phyloP scores from a whole-genome alignment of 2,797 vertebrate genomes.

The Squalus acanthias region DNA sequence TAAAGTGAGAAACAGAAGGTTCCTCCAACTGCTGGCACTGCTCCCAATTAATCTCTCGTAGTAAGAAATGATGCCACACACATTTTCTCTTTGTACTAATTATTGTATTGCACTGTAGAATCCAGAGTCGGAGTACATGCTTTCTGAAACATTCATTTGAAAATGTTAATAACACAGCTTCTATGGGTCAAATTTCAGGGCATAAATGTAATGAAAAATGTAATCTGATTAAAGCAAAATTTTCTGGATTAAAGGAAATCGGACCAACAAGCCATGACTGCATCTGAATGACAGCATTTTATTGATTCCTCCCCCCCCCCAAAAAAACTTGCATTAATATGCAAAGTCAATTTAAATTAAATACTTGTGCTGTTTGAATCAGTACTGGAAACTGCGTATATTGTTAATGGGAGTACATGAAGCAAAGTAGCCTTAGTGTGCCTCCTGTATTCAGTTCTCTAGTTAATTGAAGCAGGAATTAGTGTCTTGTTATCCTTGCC shows the following conservation, averaged over 20 bases:
- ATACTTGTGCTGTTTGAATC: not conserved
- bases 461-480: slow-evolving; percentile 58
- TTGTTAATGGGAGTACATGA: slow-evolving; percentile 15
- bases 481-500: slow-evolving; percentile 50
- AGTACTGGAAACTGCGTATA: not conserved
- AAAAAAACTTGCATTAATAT: not conserved
- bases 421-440: slow-evolving; percentile 43
- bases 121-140: not conserved
- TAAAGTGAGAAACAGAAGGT: not conserved
- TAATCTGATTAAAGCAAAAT: not conserved
- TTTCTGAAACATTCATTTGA: not conserved
- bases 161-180: not conserved
- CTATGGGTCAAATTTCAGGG: not conserved
- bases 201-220: not conserved
- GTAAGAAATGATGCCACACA: not conserved
- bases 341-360: not conserved
- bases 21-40: not conserved
- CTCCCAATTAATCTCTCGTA: not conserved
- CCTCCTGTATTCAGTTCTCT: slow-evolving; percentile 35
- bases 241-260: not conserved
- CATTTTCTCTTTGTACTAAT: not conserved
- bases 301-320: not conserved
- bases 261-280: not conserved
- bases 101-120: not conserved
- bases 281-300: not conserved